Evolutionary conservation across 2,797 vertebrate species (phyloP), one percentile per base, ranked within the genome.

Genomic region (Chelon labrosus): DNA sequence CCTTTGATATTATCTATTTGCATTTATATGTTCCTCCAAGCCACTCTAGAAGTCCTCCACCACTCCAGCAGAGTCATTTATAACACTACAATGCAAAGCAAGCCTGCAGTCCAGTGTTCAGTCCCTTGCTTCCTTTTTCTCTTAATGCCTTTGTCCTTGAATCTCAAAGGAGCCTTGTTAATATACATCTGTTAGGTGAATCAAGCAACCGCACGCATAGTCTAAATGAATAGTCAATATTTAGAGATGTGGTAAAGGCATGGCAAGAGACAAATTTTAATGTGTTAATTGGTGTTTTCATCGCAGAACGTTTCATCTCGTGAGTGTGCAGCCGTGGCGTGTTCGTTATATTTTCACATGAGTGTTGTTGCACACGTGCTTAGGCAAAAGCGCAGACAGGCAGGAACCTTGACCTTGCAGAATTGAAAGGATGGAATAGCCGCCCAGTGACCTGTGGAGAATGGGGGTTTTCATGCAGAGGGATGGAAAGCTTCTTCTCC

Each of bases 171-270:
- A 88, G 75, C 54, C 74, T 80, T 84, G 78, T 86, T 93, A 90
- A 91, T 91, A 85, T 73, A 81, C 85, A 85, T 90, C 84, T 86
- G 89, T 90, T 90, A 84, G 76, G 84, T 84, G 83, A 92, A 80
- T 91, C 86, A 91, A 83, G 82, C 79, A 70, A 80, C 68, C 67
- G 66, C 75, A 77, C 79, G 83, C 84, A 77, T 79, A 20, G 46
- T 61, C 17, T 76, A 90, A 91, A 92, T 89, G 80, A 91, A 92
- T 87, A 84, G 87, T 90, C 90, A 88, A 89, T 93, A 90, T 88
- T 85, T 84, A 55, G 72, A 85, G 68, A 85, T 85, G 75, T 84
- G 42, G 67, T 77, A 74, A 80, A 79, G 60, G 31, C 49, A 77
- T 81, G 71, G 83, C 79, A 69, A 79, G 42, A 82, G 63, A 75